Evolutionary conservation across 2,888 invertebrate genomes (phyloP), one percentile per base, ranked within the genome.

Genomic region (Ormyrus nitidulus): DNA sequence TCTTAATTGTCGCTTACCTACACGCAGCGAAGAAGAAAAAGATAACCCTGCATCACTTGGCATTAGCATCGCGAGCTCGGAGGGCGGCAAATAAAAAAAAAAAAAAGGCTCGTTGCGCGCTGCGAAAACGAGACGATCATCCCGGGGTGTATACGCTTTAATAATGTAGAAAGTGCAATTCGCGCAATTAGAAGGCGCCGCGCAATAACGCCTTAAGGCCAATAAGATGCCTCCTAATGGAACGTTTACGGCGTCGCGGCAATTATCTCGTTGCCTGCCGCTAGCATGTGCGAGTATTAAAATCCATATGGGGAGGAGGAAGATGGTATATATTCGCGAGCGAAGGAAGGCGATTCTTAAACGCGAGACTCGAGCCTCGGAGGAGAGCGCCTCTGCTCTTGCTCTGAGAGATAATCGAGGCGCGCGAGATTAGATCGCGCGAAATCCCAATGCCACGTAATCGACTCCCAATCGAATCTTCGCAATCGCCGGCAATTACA

Each of bases 151-250:
- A 85, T 85, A 84, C 85, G 85, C 85, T 86, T 83, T 88, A 88
- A 87, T 89, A 88, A 87, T 86, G 86, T 85, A 86, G 86, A 88
- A 87, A 88, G 87, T 85, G 83, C 85, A 84, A 86, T 86, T 86
- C 82, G 82, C 81, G 86, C 85, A 88, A 89, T 89, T 89, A 88
- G 86, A 86, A 86, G 85, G 49, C 53, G 59, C 19, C 53, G 13
- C 83, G 84, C 85, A 89, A 89, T 90, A 89, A 89, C 87, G 85
- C 89, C 88, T 89, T 88, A 87, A 87, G 85, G 86, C 87, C 88
- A 89, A 90, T 89, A 89, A 90, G 90, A 89, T 88, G 90, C 86
- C 87, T 86, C 84, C 86, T 89, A 90, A 90, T 89, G 89, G 87
- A 85, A 86, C 85, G 86, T 86, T 89, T 88, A 88, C 86, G 85